Evolutionary conservation across 2,797 vertebrate genomes (phyloP), one percentile per base, ranked within the genome.

Genomic region (Netta rufina): DNA sequence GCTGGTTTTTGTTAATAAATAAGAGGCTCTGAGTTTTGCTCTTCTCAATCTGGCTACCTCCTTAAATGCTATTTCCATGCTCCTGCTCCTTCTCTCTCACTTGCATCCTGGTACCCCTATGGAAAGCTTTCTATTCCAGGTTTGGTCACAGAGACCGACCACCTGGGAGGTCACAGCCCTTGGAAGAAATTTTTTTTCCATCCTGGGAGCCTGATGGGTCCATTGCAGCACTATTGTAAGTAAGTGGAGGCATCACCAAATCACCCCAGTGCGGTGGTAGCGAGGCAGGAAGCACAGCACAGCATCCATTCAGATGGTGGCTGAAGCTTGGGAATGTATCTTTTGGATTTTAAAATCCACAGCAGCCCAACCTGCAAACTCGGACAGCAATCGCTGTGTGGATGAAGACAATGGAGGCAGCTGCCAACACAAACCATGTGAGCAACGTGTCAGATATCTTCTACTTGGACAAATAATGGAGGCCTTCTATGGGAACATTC

Each of bases 181-280:
- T 14, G 8, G 30, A 94, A 77, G 36, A 87, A 79, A 72, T 47
- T 30, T 18, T 20, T 76, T 66, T 32, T 74, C 81, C 11, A 13
- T 39, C 47, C 64, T 41, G 33, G 41, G 64, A 81, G 76, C n/a
- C 64, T 45, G 71, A 70, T 1, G 49, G 36, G 66, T 60, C 76
- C 4, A 0, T 21, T 0, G 2, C 76, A 85, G 38, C 84, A 66
- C 38, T 73, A 61, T 1, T 82, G 21, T 16, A 73, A 78, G 49
- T 11, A 73, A 88, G 28, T 0, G 5, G 81, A 53, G 51, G 92
- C 36, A 8, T 57, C 72, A 51, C 65, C 30, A 61, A 70, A 82
- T 53, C 16, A 36, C 0, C 2, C 3, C 0, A 0, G 24, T 25
- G 17, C 1, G 17, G 57, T 0, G 33, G 66, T 7, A 54, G 36